Base-by-base conservation (phyloP, 2,113 vertebrate genomes). In the Hippolais icterina region DNA sequence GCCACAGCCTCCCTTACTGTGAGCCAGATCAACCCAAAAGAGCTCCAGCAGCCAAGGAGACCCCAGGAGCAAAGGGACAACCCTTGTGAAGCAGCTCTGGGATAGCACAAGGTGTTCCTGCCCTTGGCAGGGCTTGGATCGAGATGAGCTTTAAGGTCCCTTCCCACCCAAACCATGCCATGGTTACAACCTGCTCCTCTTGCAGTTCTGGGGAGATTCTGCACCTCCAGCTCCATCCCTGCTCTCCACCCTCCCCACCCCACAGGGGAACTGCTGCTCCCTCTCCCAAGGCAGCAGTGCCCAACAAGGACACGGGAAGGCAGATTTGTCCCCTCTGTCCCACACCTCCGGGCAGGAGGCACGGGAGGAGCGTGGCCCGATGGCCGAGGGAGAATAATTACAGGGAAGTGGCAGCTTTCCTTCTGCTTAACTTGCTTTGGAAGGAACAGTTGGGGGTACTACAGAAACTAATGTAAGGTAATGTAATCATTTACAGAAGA, bases 401-500 rank as follows among this genome's bases (percentile, higher is more conserved):
- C 64, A 83, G 93, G 93, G 95, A 97, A 97, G 94, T 88, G 94
- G 93, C 94, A 90, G 93, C 95, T 95, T 96, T 91, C 76, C 93
- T 94, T 93, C 89, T 90, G 92, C 86, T 95, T 71, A 95, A 87
- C 94, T 93, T 87, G 91, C 95, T 93, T 94, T 94, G 92, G 92
- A 91, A 93, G 92, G 93, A 97, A 16, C 96, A 84, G 96, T 91
- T 89, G 93, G 96, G 95, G 95, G 95, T 96, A 89, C 88, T 44
- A 88, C 7, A 97, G 94, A 94, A 95, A 90, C 92, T 57, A 85
- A 84, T 90, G 96, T 44, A 96, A 94, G 96, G 97, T 96, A 97
- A 97, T 97, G 95, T 96, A 91, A 97, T 97, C 96, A 96, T 96
- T 97, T 97, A 97, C 96, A 97, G 94, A 82, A 97, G 96, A 95